These are phyloP conservation scores for Tiliqua scincoides DNA, from an alignment of 2,113 vertebrate genomes.

Conservation along the genomic window DNA sequence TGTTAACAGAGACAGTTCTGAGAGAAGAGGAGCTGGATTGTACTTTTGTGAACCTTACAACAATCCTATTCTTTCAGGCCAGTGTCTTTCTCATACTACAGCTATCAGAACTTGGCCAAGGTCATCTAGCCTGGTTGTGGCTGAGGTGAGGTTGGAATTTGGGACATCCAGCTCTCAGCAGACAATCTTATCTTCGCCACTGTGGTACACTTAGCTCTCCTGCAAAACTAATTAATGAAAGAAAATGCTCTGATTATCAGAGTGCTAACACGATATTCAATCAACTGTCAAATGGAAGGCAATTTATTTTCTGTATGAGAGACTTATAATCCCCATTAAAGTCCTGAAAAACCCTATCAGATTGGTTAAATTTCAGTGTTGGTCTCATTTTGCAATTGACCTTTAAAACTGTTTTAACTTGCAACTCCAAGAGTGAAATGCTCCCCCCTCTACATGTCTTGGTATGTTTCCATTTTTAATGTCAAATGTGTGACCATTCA, in stretches of 20 bases:
- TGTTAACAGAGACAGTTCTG: too few species aligned
- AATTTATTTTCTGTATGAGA: slow-evolving; percentile 7
- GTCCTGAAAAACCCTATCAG: background rate
- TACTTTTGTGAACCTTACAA: background rate
- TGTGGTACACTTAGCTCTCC: background rate
- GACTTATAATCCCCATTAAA: background rate
- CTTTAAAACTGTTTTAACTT: slow-evolving; percentile 25
- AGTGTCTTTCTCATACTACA: background rate
- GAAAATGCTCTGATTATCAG: background rate
- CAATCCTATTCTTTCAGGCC: background rate
- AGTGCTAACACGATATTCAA: background rate
- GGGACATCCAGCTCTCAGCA: background rate
- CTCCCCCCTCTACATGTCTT: background rate
- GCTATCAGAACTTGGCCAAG: background rate
- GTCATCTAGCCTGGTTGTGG: background rate
- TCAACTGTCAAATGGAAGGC: background rate
- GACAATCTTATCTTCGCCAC: background rate
- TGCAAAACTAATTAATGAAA: background rate
- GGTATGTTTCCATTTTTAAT: background rate
- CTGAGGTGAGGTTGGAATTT: background rate
- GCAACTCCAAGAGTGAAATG: background rate
- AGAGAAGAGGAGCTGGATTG: too few species aligned
- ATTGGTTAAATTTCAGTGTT: background rate
- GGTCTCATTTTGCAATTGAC: slow-evolving; percentile 9
- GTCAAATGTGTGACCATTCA: background rate